Evolutionary conservation across 53 echinoderm and acorn worm genomes (phyloP).

Genomic region (Antedon mediterranea): DNA sequence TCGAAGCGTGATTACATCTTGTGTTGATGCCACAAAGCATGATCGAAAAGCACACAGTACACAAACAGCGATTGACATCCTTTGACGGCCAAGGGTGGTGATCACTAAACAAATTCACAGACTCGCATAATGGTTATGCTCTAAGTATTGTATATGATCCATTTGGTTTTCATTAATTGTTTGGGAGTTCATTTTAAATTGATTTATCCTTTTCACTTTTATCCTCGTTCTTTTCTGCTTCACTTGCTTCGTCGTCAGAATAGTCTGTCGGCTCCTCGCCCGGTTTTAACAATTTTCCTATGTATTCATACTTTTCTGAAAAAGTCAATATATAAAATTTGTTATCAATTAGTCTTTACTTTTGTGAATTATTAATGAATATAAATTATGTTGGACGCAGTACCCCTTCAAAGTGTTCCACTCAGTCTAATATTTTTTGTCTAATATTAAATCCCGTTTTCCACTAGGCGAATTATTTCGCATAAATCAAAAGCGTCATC

Average conservation of each 20-base stretch:
- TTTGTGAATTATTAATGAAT: too few relatives aligned
- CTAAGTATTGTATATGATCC: neutral
- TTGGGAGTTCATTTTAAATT: neutral
- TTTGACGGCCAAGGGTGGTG: neutral
- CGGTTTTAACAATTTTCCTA: constrained; percentile 88
- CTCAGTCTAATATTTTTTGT: too few relatives aligned
- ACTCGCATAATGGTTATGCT: neutral
- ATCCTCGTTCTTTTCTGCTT: constrained; percentile 80
- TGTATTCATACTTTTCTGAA: constrained; percentile 93
- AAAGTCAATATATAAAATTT: neutral
- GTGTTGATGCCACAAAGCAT: neutral
- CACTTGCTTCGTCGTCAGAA: constrained; percentile 82
- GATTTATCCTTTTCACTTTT: constrained; percentile 7
- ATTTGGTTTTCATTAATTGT: neutral
- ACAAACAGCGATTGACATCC: too few relatives aligned
- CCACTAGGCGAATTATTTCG: too few relatives aligned
- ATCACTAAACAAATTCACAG: neutral
- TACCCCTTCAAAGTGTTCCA: too few relatives aligned
- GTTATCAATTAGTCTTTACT: too few relatives aligned
- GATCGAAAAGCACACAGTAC: too few relatives aligned
- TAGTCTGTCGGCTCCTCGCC: constrained; percentile 92
- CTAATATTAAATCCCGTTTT: too few relatives aligned
- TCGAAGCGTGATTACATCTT: neutral
- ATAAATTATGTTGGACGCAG: too few relatives aligned
- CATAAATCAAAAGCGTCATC: too few relatives aligned